Percentiles rank a stretch among this genome's conserved stretches.
Evolutionary conservation across 64 coral and sea anemone species (phyloP).

Genomic region (Stylophora pistillata): DNA sequence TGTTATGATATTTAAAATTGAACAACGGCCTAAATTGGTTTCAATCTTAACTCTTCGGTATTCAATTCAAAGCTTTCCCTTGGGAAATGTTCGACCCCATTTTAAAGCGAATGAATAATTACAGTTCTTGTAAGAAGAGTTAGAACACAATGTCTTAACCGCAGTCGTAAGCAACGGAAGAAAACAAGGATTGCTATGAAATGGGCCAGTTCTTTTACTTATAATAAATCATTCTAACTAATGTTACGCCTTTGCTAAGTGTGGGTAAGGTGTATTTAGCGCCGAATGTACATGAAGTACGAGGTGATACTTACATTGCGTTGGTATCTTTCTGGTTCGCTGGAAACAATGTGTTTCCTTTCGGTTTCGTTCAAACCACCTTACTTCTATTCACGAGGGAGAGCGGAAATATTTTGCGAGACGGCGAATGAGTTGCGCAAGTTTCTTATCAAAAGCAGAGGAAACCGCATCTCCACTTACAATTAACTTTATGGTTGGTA

Average conservation of each 20-base stretch:
- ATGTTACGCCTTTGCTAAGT: neutral
- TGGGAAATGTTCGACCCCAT: neutral
- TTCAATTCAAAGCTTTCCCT: neutral
- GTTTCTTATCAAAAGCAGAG: neutral
- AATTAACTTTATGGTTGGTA: neutral
- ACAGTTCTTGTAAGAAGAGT: neutral
- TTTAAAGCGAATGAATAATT: neutral
- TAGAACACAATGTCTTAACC: neutral
- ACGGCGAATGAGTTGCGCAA: neutral
- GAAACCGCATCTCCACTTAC: neutral
- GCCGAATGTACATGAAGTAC: neutral
- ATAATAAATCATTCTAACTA: slow-evolving; percentile 11
- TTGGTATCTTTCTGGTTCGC: neutral
- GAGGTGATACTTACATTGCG: too few species aligned
- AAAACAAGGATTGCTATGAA: neutral
- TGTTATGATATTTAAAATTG: neutral
- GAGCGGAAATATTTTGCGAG: neutral
- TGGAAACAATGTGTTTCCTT: neutral
- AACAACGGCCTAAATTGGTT: neutral
- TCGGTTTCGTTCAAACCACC: neutral
- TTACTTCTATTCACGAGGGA: neutral
- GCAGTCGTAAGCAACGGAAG: neutral
- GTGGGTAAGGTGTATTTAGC: neutral
- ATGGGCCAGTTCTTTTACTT: neutral
- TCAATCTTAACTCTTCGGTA: neutral